Base-by-base conservation (phyloP, 2,797 vertebrate species). In the Picus viridis region DNA sequence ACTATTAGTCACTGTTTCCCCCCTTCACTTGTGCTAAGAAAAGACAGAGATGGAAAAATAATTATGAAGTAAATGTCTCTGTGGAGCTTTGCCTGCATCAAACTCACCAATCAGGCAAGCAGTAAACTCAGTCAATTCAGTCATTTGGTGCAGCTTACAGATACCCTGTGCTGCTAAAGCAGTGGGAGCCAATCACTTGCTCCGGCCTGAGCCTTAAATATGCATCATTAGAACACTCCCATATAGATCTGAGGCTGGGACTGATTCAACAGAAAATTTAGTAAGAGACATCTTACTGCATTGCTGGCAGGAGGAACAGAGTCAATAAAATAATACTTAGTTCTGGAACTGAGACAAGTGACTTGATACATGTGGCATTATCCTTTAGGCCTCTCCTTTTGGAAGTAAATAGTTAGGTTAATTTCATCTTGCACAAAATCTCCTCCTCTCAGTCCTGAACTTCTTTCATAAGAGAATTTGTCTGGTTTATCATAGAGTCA, bases 301-400 rank as follows among this genome's bases (percentile, higher is more conserved):
- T 61, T 65, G 61, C 81, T 89, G 76, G 70, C 80, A 78, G 88
- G 92, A 92, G 81, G 88, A 2, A 0, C 86, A 92, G 69, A 89
- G 88, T 89, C 92, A 96, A 83, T 95, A 83, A 58, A 89, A 83
- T 86, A 87, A 80, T 71, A 94, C 93, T 94, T 86, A 92, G 75
- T 82, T 84, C 69, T 95, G 92, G 90, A 94, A 76, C 81, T 34
- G 67, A 89, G 88, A 86, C 73, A 90, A 91, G 69, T 3, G 83
- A 80, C 71, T 92, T 82, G 91, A 87, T 89, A 41, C 51, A 71
- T 57, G 63, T 73, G 81, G 71, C 59, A 86, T 76, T 92, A 83
- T 95, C 70, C 87, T 67, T 79, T 79, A 75, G 67, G 76, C 78
- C 75, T 68, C 87, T 88, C 75, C 47, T 80, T 75, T 92, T 57